Base-by-base conservation (phyloP, 53 echinoderm and acorn worm species). In the Echinometra lucunter region DNA sequence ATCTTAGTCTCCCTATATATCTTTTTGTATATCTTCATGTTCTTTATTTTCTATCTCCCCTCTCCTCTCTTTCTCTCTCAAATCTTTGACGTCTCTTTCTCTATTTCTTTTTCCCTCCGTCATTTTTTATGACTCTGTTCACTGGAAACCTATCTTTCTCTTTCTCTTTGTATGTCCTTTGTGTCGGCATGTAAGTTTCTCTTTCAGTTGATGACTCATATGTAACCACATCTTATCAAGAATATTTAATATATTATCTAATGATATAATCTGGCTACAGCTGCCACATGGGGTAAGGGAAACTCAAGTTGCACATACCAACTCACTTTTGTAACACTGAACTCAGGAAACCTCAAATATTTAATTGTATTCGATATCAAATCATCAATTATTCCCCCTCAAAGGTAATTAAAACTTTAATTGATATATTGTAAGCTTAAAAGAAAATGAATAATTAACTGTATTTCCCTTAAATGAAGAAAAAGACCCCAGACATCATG, bases 181-280 rank as follows among this genome's bases (percentile, higher is more conserved):
- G 32, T 69, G 30, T 32, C 2, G 8, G 63, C 34, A 32, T 11
- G 32, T 32, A n/a, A n/a, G 4, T 69, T 67, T 69, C 32, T 69
- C 69, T 69, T 69, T 69, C 69, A 78, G 21, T 4, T 38, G 38
- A 78, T 78, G 78, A 78, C 78, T 78, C 78, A 78, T 12, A 19
- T 4, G 21, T 40, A 38, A 78, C 78, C 78, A 78, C 78, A 78
- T 78, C 38, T 42, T 78, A 78, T 42, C 8, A 21, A 40, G 21
- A n/a, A n/a, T n/a, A n/a, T n/a, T n/a, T 78, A 4, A 38, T 78
- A 78, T 42, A 40, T 78, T 42, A 40, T 38, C 11, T 0, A 78
- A 5, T 3, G 78, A 78, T 40, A 78, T 78, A 38, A 42, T 78
- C 42, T 38, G 1, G 42, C 5, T 4, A 78, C 6, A 40, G 10